A percentile compares a stretch with the other conserved stretches of the same genome.
Evolutionary conservation across 2,797 vertebrate species (phyloP).

Genomic region (Pampus argenteus): DNA sequence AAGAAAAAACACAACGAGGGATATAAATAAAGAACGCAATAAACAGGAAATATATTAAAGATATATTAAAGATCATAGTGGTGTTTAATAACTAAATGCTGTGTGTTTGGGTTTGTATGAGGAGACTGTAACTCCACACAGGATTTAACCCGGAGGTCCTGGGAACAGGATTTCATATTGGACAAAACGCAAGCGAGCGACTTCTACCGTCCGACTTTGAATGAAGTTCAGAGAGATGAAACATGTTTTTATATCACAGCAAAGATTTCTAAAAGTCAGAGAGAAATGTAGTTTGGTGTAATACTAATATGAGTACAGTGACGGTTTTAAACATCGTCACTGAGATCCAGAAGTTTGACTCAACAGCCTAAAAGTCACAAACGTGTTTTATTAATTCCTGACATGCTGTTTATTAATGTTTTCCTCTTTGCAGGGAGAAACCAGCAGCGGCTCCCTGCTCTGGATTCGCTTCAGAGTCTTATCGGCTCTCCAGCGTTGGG

Average conservation of each 20-base stretch:
- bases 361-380: not conserved
- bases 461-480: slow-evolving; percentile 22
- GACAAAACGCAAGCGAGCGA: not conserved
- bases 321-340: not conserved
- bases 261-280: not conserved
- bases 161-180: not conserved
- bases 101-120: slow-evolving; percentile 12
- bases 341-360: not conserved
- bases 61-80: slow-evolving; percentile 49
- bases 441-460: not conserved
- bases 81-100: slow-evolving; percentile 31
- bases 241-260: not conserved
- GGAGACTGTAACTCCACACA: not conserved
- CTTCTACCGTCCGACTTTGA: not conserved
- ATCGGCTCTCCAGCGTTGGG: slow-evolving; percentile 32
- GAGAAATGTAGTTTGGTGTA: not conserved
- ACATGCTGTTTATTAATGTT: not conserved
- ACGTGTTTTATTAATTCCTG: slow-evolving; percentile 7
- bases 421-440: slow-evolving; percentile 16
- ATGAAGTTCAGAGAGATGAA: slow-evolving; percentile 12
- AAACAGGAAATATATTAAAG: slow-evolving; percentile 48
- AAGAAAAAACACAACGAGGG: slow-evolving; percentile 18
- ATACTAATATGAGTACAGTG: too few species aligned
- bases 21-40: slow-evolving; percentile 25
- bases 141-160: slow-evolving; percentile 40